phyloP scores from a whole-genome alignment of 2,888 invertebrate genomes.

The Microplitis deprimator region DNA sequence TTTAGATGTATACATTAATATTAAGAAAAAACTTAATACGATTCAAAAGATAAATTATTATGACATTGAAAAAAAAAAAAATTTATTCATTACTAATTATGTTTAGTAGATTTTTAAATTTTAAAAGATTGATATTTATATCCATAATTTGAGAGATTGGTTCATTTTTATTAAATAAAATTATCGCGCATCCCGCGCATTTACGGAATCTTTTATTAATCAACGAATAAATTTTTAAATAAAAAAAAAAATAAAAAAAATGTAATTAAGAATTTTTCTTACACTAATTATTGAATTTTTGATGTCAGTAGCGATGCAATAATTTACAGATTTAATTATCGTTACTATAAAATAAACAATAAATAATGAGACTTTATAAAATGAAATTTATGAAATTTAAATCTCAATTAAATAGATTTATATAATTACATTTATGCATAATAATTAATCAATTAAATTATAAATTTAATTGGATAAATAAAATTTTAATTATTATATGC shows the following conservation, averaged over 20 bases:
- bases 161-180: background rate
- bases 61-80: constrained; percentile 40
- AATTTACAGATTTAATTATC: constrained; percentile 23
- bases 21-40: constrained; percentile 57
- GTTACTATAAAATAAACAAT: constrained; percentile 11
- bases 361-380: constrained; percentile 15
- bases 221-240: constrained; percentile 24
- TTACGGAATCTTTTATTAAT: constrained; percentile 22
- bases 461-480: constrained; percentile 6
- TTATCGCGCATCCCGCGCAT: background rate
- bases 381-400: background rate
- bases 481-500: background rate
- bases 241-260: background rate
- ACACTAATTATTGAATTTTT: constrained; percentile 33
- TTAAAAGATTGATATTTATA: background rate
- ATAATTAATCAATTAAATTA: constrained; percentile 19
- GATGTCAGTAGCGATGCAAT: constrained; percentile 33
- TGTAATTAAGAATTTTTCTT: constrained; percentile 40
- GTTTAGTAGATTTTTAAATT: background rate
- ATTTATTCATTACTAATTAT: background rate
- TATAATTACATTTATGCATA: background rate
- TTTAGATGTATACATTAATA: constrained; percentile 51
- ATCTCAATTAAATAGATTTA: background rate
- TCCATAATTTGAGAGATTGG: background rate
- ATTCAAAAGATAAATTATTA: constrained; percentile 65